Conservation (phyloP, 1,140 invertebrate species). For the Euwallacea similis region DNA sequence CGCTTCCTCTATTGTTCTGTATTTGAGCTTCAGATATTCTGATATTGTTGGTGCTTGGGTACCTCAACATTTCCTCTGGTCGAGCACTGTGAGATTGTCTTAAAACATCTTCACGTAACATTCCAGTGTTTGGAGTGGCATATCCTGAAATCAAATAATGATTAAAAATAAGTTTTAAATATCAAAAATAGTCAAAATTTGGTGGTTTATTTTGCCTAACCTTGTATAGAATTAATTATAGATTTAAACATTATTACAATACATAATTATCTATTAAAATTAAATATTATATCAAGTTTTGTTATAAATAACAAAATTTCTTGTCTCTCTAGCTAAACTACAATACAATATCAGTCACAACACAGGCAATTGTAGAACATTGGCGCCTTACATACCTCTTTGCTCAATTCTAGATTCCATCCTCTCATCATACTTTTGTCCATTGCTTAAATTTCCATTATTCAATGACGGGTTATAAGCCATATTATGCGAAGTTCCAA, state of each 20-base stretch:
- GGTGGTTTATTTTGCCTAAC: too few species aligned
- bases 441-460: slow-evolving; percentile 32
- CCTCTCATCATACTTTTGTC: slow-evolving; percentile 41
- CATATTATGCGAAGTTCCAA: not conserved
- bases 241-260: too few species aligned
- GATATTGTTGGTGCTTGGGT: slow-evolving; percentile 48
- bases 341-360: too few species aligned
- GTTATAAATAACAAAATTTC: too few species aligned
- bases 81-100: slow-evolving; percentile 43
- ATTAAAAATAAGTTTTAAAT: not conserved
- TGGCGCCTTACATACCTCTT: slow-evolving; percentile 6
- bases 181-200: too few species aligned
- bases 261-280: too few species aligned
- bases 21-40: slow-evolving; percentile 45
- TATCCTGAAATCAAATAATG: slow-evolving; percentile 19
- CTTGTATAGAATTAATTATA: too few species aligned
- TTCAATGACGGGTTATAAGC: slow-evolving; percentile 2
- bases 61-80: slow-evolving; percentile 50
- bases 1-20: slow-evolving; percentile 42
- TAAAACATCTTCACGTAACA: slow-evolving; percentile 44
- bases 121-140: slow-evolving; percentile 32
- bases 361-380: too few species aligned
- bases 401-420: slow-evolving; percentile 19
- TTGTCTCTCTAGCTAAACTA: too few species aligned
- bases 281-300: too few species aligned